These are phyloP conservation scores for Diadegma fenestrale DNA, from an alignment of 2,888 invertebrate species.

Conservation along the genomic window DNA sequence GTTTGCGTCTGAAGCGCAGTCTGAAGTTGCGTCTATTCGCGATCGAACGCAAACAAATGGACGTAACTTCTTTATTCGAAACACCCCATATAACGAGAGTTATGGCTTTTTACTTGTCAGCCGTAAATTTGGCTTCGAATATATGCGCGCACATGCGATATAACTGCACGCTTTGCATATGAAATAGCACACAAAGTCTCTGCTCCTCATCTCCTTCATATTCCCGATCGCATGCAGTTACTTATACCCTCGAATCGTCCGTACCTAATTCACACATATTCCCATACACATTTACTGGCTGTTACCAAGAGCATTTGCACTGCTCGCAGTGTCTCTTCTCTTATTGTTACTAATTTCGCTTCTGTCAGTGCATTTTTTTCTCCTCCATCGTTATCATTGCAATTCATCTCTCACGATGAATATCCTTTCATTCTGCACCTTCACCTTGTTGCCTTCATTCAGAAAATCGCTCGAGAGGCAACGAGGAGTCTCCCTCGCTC, in stretches of 20 bases:
- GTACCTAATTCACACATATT: constrained; percentile 73
- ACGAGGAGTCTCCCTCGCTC: neutral
- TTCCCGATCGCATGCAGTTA: constrained; percentile 60
- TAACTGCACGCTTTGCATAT: constrained; percentile 73
- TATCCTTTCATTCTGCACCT: constrained; percentile 19
- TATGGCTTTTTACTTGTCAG: constrained; percentile 2
- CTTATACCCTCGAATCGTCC: constrained; percentile 75
- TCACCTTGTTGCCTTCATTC: constrained; percentile 16
- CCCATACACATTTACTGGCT: constrained; percentile 12
- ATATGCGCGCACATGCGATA: constrained; percentile 12
- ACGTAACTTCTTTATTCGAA: neutral
- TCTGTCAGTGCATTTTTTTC: constrained; percentile 16
- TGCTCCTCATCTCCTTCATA: constrained; percentile 21
- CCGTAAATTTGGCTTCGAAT: neutral
- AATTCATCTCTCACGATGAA: constrained; percentile 37
- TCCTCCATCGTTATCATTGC: constrained; percentile 21
- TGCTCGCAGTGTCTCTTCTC: neutral
- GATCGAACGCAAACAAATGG: neutral
- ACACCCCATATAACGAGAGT: neutral
- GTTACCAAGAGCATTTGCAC: constrained; percentile 24
- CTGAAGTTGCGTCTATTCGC: neutral
- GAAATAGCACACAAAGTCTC: constrained; percentile 62
- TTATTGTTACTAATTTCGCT: neutral
- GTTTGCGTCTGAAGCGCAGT: neutral
- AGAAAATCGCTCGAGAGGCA: neutral